These are phyloP conservation scores for Sceloporus undulatus DNA, from an alignment of 2,113 vertebrate species.

Conservation along the genomic window DNA sequence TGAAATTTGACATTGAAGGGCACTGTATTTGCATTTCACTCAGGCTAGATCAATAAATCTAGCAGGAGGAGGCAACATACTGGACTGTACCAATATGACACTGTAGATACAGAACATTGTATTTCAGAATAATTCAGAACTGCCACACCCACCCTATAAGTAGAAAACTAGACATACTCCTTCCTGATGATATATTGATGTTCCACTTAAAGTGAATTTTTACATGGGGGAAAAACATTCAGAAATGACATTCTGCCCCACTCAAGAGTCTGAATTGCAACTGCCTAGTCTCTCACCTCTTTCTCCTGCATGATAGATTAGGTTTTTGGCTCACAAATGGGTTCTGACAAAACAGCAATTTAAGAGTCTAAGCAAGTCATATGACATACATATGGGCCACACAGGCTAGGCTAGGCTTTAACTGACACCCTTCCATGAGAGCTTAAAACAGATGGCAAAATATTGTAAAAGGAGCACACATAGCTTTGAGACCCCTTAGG, in stretches of 20 bases:
- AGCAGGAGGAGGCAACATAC: neutral
- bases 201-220: neutral
- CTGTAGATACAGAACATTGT: neutral
- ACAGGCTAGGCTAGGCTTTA: slow-evolving; percentile 15
- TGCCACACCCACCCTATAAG: neutral
- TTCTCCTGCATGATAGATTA: neutral
- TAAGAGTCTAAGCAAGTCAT: neutral
- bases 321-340: neutral
- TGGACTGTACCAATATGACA: neutral
- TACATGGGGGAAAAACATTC: neutral
- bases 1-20: neutral
- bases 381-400: slow-evolving; percentile 13
- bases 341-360: neutral
- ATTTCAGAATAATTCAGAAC: neutral
- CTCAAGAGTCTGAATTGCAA: neutral
- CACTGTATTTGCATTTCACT: neutral
- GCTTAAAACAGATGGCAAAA: neutral
- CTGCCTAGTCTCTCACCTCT: neutral
- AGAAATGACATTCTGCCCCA: neutral
- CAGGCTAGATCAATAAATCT: neutral
- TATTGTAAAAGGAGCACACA: slow-evolving; percentile 47
- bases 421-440: slow-evolving; percentile 17
- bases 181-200: neutral
- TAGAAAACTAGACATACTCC: neutral
- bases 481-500: slow-evolving; percentile 29